phyloP scores from a whole-genome alignment of 2,888 invertebrate genomes.

The Ashinkailepas kermadecensis region DNA sequence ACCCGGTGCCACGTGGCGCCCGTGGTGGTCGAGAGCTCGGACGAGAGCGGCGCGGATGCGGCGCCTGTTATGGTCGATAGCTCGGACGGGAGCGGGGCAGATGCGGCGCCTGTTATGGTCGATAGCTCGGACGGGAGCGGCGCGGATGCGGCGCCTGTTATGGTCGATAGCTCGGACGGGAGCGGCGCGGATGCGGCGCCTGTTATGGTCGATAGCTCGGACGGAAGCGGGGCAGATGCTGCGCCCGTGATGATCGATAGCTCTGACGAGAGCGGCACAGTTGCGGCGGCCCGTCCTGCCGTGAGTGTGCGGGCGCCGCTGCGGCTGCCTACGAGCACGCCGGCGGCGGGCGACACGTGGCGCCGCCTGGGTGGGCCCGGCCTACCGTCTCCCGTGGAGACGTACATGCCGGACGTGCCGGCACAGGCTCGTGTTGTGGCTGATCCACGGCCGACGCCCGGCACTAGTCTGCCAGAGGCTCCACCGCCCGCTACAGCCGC shows the following conservation, averaged over 20 bases:
- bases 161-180: no score
- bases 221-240: background rate
- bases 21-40: background rate
- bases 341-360: background rate
- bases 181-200: background rate
- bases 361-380: background rate
- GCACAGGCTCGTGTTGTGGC: background rate
- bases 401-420: background rate
- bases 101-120: background rate
- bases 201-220: background rate
- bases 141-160: background rate
- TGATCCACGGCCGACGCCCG: no score
- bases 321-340: background rate
- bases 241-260: background rate
- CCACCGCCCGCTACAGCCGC: background rate
- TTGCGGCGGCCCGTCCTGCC: background rate
- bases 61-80: no score
- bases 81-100: no score
- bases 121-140: background rate
- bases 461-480: background rate
- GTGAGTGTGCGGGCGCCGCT: background rate
- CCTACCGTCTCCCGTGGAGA: background rate
- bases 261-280: background rate
- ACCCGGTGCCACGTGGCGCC: background rate
- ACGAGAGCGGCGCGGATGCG: background rate